phyloP scores from a whole-genome alignment of 2,797 vertebrate genomes.

The Sylvilagus floridanus region DNA sequence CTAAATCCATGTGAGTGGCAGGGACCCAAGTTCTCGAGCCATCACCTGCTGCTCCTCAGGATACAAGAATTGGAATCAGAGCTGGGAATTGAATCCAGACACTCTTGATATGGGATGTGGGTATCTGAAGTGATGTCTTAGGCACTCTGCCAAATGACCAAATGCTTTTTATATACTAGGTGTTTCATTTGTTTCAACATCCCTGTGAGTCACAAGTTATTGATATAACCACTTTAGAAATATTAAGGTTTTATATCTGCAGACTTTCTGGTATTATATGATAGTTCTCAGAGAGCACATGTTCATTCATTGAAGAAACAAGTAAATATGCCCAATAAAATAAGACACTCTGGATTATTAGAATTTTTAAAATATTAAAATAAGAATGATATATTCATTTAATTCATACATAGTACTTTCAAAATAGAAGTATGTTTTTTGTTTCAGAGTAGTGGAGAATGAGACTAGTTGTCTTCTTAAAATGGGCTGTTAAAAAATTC shows the following conservation, averaged over 20 bases:
- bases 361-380: conserved; percentile 18
- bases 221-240: not conserved
- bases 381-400: not conserved
- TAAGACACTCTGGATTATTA: not conserved
- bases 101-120: too few species aligned
- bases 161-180: not conserved
- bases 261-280: not conserved
- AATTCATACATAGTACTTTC: not conserved
- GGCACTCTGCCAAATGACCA: not conserved
- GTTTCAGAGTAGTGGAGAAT: not conserved
- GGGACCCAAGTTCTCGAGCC: too few species aligned
- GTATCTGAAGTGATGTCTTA: too few species aligned
- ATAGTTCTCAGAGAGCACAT: not conserved
- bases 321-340: not conserved
- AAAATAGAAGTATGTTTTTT: not conserved
- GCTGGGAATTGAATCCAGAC: too few species aligned
- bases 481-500: not conserved
- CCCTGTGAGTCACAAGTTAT: not conserved
- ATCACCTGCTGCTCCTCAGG: too few species aligned
- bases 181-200: not conserved
- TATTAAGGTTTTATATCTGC: not conserved
- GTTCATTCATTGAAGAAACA: not conserved
- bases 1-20: too few species aligned
- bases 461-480: not conserved
- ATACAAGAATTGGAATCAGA: too few species aligned